Evolutionary conservation across 35 echinoderm and acorn worm genomes (phyloP), one percentile per base, ranked within the genome.

Genomic region (Stichopus chloronotus): DNA sequence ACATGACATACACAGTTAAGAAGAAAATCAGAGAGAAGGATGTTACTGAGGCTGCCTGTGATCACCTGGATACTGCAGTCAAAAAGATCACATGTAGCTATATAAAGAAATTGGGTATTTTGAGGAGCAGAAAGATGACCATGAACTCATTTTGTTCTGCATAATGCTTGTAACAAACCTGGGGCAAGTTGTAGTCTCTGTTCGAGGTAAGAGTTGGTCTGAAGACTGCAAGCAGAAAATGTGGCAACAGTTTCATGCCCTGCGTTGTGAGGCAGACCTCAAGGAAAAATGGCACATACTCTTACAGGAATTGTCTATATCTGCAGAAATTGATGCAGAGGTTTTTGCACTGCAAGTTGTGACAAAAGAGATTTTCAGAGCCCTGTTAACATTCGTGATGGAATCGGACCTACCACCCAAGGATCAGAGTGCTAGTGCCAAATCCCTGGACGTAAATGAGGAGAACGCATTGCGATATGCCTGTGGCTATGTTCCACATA

Each of bases 191-290:
- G 65, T 71, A n/a, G 65, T 2, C n/a, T 71, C 65, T 13, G 65
- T 71, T 11, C 65, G 65, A 13, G 65, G 65, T 71, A 71, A 71
- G 65, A 71, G 65, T n/a, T 71, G 65, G 65, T 71, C 65, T 13
- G 65, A 71, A 71, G 65, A 71, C 65, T 71, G 65, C n/a, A 71
- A 71, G 65, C 65, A 71, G 11, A 71, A 71, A 71, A 71, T 71
- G 65, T 71, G 65, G 65, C 11, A 11, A 13, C 65, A 71, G 65
- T 71, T 71, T 71, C 65, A 71, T n/a, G n/a, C 65, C 65, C n/a
- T 71, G 65, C 65, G 65, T 71, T 71, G 65, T n/a, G 65, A 71
- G 65, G 65, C 11, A 71, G 65, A 71, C 11, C 65, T 71, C 65
- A 71, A n/a, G 65, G 11, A 71, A 71, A n/a, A 71, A 71, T 71